Conservation (phyloP, 2,888 invertebrate genomes). For the Hylaea fasciaria region DNA sequence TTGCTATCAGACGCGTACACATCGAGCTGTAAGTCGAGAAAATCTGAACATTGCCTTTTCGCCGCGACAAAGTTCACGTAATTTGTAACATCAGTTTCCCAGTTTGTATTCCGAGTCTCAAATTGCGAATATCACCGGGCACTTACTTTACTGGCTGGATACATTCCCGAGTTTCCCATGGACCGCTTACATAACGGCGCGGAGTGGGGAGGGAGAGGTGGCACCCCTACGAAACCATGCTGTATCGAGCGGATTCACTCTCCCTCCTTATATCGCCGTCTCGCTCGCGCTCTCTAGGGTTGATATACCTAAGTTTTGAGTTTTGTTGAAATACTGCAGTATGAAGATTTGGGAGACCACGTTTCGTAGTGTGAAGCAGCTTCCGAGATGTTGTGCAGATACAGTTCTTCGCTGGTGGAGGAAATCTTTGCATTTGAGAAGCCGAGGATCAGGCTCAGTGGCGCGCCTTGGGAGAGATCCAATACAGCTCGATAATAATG, state of each 20-base stretch:
- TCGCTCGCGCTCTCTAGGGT: slow-evolving; percentile 42
- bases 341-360: neutral
- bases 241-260: slow-evolving; percentile 61
- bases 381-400: too few species aligned
- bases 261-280: slow-evolving; percentile 45
- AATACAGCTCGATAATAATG: too few species aligned
- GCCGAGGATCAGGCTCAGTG: too few species aligned
- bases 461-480: too few species aligned
- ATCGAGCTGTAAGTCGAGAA: too few species aligned
- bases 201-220: slow-evolving; percentile 53
- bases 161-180: slow-evolving; percentile 58
- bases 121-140: slow-evolving; percentile 59
- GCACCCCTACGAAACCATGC: slow-evolving; percentile 58
- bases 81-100: neutral
- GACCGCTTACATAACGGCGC: slow-evolving; percentile 57
- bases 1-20: too few species aligned
- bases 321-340: neutral
- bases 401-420: too few species aligned
- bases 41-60: too few species aligned
- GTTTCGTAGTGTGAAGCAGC: too few species aligned
- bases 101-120: slow-evolving; percentile 33
- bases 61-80: too few species aligned
- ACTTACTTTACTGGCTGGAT: slow-evolving; percentile 59
- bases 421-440: too few species aligned
- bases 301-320: neutral